phyloP scores from a whole-genome alignment of 1,140 invertebrate species.

The Papilio polytes region DNA sequence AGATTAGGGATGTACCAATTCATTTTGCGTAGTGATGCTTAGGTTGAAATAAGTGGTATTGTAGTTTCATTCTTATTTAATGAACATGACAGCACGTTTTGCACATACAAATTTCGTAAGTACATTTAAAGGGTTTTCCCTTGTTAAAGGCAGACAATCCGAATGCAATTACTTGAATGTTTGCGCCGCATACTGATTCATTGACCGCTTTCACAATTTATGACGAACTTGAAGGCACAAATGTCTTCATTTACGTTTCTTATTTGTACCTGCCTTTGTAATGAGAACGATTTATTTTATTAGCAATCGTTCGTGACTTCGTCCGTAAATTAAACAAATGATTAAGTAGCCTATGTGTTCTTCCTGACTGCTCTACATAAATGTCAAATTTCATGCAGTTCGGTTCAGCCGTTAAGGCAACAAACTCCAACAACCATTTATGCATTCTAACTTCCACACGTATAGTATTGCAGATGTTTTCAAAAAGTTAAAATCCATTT shows the following conservation, averaged over 20 bases:
- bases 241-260: not conserved
- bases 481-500: not conserved
- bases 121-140: slow-evolving; percentile 16
- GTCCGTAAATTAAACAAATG: too few species aligned
- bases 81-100: not conserved
- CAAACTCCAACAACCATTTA: too few species aligned
- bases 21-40: too few species aligned
- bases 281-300: too few species aligned
- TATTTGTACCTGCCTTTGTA: not conserved
- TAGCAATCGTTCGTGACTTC: too few species aligned
- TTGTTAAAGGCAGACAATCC: slow-evolving; percentile 1
- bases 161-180: slow-evolving; percentile 8
- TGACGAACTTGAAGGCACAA: slow-evolving; percentile 15
- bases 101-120: not conserved
- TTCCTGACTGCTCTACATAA: too few species aligned
- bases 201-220: slow-evolving; percentile 6
- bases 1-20: too few species aligned
- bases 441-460: too few species aligned
- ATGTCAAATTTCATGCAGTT: too few species aligned
- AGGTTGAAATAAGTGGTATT: not conserved
- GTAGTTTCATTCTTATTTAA: not conserved
- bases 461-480: not conserved
- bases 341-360: too few species aligned
- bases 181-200: slow-evolving; percentile 28
- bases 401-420: too few species aligned